Base-by-base conservation (phyloP, 2,113 vertebrate species). In the Clupea harengus region DNA sequence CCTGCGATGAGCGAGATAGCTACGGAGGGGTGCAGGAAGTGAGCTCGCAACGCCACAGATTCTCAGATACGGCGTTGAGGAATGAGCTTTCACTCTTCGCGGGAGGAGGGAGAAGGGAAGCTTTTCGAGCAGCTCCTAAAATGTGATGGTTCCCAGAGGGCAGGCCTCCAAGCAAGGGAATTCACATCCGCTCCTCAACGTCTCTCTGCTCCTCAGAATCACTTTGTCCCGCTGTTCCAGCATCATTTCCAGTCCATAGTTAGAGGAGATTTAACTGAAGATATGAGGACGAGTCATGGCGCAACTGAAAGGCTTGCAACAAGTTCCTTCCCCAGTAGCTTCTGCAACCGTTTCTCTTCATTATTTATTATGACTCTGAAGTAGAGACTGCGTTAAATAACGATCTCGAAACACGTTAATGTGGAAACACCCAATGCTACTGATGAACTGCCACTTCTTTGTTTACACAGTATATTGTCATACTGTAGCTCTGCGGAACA, bases 71-170 rank as follows among this genome's bases (percentile, higher is more conserved):
- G 28, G 13, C 0, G 13, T 8, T 78, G 72, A 39, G 39, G 67
- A 75, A 75, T 11, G 28, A 39, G 64, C 28, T 75, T 39, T 75
- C 67, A 15, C 28, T 39, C 47, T 54, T 54, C 49, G 50, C 49
- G 17, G 82, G 9, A 13, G 49, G 67, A 72, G 25, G 64, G 46
- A 47, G 11, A 4, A 10, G 67, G 67, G 67, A 32, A 32, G 25
- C 28, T 75, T 75, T 28, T 39, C 28, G 10, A 75, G n/a, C 0
- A 57, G 7, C 39, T 60, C 45, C 46, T 52, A 84, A 81, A 85
- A 32, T 81, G 57, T 88, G 86, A 87, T 88, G 72, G 39, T 83
- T 85, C 88, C 88, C 87, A 90, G 87, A 88, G 72, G 64, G 4
- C 57, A 39, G n/a, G 2, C 28, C 72, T 9, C 81, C 84, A 83